Evolutionary conservation across 2,797 vertebrate genomes (phyloP), one percentile per base, ranked within the genome.

Genomic region (Scolopax bukidnonensis): DNA sequence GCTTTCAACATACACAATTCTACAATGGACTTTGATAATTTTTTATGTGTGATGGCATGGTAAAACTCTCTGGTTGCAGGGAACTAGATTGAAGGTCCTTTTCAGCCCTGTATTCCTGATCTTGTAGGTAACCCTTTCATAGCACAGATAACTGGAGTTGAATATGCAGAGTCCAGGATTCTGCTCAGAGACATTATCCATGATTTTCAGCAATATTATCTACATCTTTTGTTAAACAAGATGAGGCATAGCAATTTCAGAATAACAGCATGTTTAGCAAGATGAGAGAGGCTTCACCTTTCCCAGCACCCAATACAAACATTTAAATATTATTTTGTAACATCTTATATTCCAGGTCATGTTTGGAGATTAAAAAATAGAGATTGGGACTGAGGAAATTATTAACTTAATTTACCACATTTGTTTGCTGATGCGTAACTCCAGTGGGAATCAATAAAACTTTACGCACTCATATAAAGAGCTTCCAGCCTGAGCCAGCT

Each of bases 371-470:
- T 80, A 25, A 33, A 89, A 28, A 95, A 59, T 59, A 18, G 86
- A 69, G 82, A 36, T 47, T 64, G 68, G 54, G 78, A 77, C 36
- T 8, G 16, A 61, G 93, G 80, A 80, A 98, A 98, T 98, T 11
- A 98, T 98, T 98, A 97, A 98, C 97, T 86, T 70, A 19, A 40
- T 84, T 71, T 61, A 80, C 78, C 81, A 86, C 50, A 7, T 93
- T 92, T 96, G 82, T 81, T 95, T 64, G 93, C 69, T 48, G 48
- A 80, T 90, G 21, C 1, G 10, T 92, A 97, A 86, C 63, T 86
- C 60, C 61, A 73, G 54, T 59, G 71, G 57, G 27, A 97, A 97
- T 97, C 97, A 90, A 89, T 84, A 94, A 91, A 93, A 94, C 59
- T 86, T 91, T 14, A 61, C 75, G 73, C 64, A 8, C 23, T 65